Base-by-base conservation (phyloP, 2,888 invertebrate genomes). In the Apodemia zela region DNA sequence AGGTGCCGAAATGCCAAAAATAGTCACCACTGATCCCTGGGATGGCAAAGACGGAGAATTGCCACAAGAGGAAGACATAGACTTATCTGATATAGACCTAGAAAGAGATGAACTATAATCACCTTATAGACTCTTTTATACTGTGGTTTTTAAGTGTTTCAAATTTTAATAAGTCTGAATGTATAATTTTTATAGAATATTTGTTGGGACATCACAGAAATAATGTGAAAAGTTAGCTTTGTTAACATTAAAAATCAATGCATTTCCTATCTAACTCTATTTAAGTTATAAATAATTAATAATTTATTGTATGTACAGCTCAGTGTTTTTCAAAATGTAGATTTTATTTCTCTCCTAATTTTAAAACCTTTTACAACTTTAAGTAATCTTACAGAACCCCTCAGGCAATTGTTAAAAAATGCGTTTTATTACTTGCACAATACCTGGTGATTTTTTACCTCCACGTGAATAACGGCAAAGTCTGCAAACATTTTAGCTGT, bases 21-120 rank as follows among this genome's bases (percentile, higher is more conserved):
- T 98, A 54, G 77, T 85, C 10, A 86, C 87, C 57, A 93, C 93
- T 0, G 95, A 95, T 29, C 91, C 97, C 0, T 99, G 99, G 99
- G 98, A 99, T 82, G 99, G 99, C 18, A 96, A 98, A 79, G 98
- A 99, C 80, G 98, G 97, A 0, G 95, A 96, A 75, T 88, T 96
- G 73, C 97, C 97, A 2, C 93, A 89, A 45, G 96, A 97, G 82
- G 98, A 98, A 75, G 98, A 98, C 70, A 96, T 97, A 68, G 98
- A 98, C 91, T 94, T 98, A 63, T 97, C 97, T 38, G 98, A 98
- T 82, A 93, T 98, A 25, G 96, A 96, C 71, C 91, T 98, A 57
- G 96, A 96, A 69, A 96, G 95, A 81, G 95, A 96, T 71, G 96
- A 96, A 83, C 89, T 96, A 83, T 96, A 94, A 93, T 72, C 70